Conservation (phyloP, 1,140 invertebrate genomes). For the Marisa cornuarietis region DNA sequence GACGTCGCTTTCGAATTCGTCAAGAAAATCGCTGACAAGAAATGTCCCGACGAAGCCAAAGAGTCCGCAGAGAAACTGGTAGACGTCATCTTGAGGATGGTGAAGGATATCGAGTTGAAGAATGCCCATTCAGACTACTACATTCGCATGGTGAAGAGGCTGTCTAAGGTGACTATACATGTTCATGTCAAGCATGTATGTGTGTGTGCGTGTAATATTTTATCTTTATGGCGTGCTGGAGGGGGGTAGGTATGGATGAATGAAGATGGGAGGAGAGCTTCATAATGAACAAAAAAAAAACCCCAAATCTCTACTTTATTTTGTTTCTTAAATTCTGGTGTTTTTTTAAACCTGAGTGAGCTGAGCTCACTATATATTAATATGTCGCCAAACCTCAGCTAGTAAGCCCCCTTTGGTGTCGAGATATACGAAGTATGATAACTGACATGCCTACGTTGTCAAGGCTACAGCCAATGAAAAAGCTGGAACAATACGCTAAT, state of each 20-base stretch:
- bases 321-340: too few relatives aligned
- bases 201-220: neutral
- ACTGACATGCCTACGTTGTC: too few relatives aligned
- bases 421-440: too few relatives aligned
- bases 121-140: neutral
- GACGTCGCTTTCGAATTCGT: neutral
- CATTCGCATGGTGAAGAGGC: neutral
- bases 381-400: too few relatives aligned
- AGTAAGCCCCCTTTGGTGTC: too few relatives aligned
- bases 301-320: too few relatives aligned
- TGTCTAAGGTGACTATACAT: neutral
- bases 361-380: too few relatives aligned
- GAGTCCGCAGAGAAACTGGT: neutral
- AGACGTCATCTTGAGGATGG: neutral
- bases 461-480: too few relatives aligned
- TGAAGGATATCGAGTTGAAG: conserved; percentile 6
- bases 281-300: too few relatives aligned
- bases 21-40: neutral
- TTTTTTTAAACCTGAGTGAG: too few relatives aligned
- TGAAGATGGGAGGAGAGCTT: too few relatives aligned
- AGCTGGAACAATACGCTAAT: too few relatives aligned
- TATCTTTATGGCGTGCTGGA: neutral
- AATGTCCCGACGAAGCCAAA: neutral
- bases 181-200: neutral
- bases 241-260: neutral